Evolutionary conservation across 2,888 invertebrate species (phyloP).

Genomic region (Yponomeuta evonymella): DNA sequence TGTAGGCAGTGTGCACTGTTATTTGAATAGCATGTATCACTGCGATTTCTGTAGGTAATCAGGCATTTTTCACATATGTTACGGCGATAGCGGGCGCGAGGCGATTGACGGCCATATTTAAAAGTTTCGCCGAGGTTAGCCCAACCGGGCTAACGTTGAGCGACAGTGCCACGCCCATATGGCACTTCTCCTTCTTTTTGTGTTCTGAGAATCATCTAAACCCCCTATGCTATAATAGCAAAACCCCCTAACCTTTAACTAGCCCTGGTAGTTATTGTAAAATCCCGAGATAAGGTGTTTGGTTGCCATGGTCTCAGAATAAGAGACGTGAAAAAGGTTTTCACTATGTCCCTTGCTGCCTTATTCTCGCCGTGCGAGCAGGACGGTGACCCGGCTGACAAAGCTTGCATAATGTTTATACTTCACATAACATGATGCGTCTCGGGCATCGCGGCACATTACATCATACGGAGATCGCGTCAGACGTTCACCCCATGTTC

Average conservation of each 20-base stretch:
- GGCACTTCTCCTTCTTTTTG: too few relatives aligned
- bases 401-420: not conserved
- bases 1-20: too few relatives aligned
- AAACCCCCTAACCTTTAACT: not conserved
- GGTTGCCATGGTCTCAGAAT: not conserved
- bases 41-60: too few relatives aligned
- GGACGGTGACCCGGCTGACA: not conserved
- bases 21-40: too few relatives aligned
- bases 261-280: not conserved
- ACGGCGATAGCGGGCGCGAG: too few relatives aligned
- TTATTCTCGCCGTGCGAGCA: not conserved
- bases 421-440: conserved; percentile 1
- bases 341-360: not conserved
- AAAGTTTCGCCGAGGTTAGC: too few relatives aligned
- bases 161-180: too few relatives aligned
- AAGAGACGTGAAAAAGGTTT: not conserved
- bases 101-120: too few relatives aligned
- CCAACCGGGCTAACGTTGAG: too few relatives aligned
- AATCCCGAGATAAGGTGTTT: not conserved
- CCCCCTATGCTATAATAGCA: too few relatives aligned
- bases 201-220: too few relatives aligned
- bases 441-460: not conserved
- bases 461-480: not conserved
- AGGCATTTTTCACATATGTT: too few relatives aligned
- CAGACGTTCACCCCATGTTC: not conserved